Base-by-base conservation (phyloP, 2,888 invertebrate genomes). In the Cephus spinipes region DNA sequence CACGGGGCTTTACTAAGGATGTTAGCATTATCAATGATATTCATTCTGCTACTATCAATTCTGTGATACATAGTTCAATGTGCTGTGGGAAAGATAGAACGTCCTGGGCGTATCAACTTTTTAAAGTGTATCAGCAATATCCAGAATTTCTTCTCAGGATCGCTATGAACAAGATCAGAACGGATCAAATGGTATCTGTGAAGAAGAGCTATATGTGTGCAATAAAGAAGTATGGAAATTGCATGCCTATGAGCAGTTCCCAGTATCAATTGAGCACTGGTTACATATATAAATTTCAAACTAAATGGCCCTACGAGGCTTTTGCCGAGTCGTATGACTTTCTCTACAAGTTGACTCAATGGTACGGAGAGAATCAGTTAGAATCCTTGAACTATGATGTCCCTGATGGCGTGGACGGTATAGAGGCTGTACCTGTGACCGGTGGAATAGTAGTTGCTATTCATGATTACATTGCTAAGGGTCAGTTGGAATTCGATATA, bases 41-140 rank as follows among this genome's bases (percentile, higher is more conserved):
- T 73, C 92, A 93, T 80, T 91, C 91, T 68, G 92, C 93, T 36
- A 93, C 94, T 0, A 92, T 95, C 0, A 93, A 93, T 83, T 92
- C 93, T 30, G 92, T 96, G 0, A 93, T 95, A 76, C 94, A 96
- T 88, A 95, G 95, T 82, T 94, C 95, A 0, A 92, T 96, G 86
- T 94, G 94, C 79, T 93, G 93, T 85, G 91, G 92, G 71, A 92
- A 93, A 79, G 94, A 95, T 83, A 94, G 95, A 85, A 93, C 93
- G 1, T 93, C 94, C 0, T 94, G 94, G 90, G 93, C 94, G 0
- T 93, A 94, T 83, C 95, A 95, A 82, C 92, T 96, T 80, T 95
- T 95, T 84, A 94, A 94, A 71, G 93, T 96, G 30, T 96, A 96
- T 86, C 95, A 95, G 83, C 94, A 94, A 82, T 97, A 95, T 89